Base-by-base conservation (phyloP, 2,113 vertebrate genomes). In the Thermophis baileyi region DNA sequence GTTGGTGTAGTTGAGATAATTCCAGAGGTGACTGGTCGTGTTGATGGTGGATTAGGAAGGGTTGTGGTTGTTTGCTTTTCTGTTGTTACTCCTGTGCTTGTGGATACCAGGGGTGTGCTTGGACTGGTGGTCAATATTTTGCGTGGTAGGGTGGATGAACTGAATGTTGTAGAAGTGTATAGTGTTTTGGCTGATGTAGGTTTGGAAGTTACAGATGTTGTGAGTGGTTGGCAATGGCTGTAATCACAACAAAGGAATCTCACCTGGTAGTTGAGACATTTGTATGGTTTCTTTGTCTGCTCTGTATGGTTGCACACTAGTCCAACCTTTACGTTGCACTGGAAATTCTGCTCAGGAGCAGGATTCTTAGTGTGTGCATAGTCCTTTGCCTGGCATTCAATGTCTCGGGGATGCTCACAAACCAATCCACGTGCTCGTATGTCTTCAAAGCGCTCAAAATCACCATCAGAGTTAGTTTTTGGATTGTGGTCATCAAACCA, bases 251-350 rank as follows among this genome's bases (percentile, higher is more conserved):
- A 97, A 0, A 85, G 8, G 2, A 94, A 46, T 0, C 27, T 90
- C 0, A 97, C 0, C 0, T 97, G 93, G 0, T 97, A 98, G 89
- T 98, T 96, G 0, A 95, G 95, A 40, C 97, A 98, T 2, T 60
- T 91, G 0, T 49, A 93, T 35, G 95, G 96, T 0, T 51, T 89
- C 0, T 14, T 40, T 0, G 0, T 51, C 93, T 98, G 97, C 1
- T 97, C 94, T 3, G 30, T 0, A 0, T 98, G 98, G 40, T 35
- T 44, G 44, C 97, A 97, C 0, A 95, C 11, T 3, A 98, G 88
- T 0, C 97, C 97, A 0, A 0, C 5, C 0, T 74, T 1, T 7
- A 95, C 12, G 90, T 89, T 96, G 51, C 97, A 97, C 3, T 0
- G 27, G 11, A 96, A 0, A 4, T 85, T 92, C 94, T 98, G 97